Base-by-base conservation (phyloP, 2,888 invertebrate species). In the Pyrocoelia pectoralis region DNA sequence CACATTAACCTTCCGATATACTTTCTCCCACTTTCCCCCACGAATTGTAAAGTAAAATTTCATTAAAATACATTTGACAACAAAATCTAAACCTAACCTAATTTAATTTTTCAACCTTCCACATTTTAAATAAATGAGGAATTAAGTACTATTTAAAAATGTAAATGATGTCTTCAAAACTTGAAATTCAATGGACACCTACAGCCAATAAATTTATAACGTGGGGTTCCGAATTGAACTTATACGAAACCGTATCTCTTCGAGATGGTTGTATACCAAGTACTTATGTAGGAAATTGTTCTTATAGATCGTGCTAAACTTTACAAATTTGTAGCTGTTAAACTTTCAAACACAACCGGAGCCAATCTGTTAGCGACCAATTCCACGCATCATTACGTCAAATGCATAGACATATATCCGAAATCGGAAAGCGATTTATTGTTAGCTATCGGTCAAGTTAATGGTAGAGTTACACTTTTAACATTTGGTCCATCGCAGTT, bases 161-260 rank as follows among this genome's bases (percentile, higher is more conserved):
- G 46, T 46, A 18, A 46, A 13, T 54, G 12, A 81, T 81, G 81
- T 84, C 86, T 58, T 84, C 85, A 51, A 86, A 90, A 80, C 83
- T 92, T 68, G 95, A 96, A 76, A 87, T 95, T 29, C 88, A 91
- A 75, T 97, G 96, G 96, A 93, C 95, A 24, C 95, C 95, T 0
- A 87, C 89, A 57, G 84, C 87, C 69, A 88, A 95, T 74, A 93
- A 92, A 77, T 96, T 96, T 77, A 88, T 96, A 68, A 90, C 94
- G 52, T 95, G 95, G 92, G 94, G 95, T 41, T 90, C 94, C 56
- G 95, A 96, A 77, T 90, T 97, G 77, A 91, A 88, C 80, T 83
- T 97, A 53, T 96, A 95, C 78, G 93, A 95, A 84, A 88, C 92
- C 17, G 84, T 85, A 68, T 83, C 85, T 41, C 80, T 87, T 28